A percentile compares a stretch with the other conserved stretches of the same genome.
phyloP scores from a whole-genome alignment of 2,888 invertebrate species.

The Chouioia cunea region DNA sequence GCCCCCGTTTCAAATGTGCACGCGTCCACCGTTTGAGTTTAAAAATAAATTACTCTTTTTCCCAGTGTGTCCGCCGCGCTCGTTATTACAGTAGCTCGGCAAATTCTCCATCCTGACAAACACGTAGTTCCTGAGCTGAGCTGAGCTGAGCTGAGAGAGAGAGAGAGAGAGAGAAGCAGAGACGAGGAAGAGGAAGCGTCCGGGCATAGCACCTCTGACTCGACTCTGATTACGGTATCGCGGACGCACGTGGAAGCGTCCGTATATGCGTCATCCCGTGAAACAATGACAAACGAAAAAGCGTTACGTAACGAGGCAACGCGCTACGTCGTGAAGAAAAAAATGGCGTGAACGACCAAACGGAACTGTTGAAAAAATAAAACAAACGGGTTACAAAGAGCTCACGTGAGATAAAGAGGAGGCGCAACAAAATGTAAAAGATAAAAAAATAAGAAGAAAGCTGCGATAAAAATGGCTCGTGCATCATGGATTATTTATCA shows the following conservation, averaged over 20 bases:
- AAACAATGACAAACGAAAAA: conserved; percentile 43
- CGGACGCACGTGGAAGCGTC: conserved; percentile 44
- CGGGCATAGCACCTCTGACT: neutral
- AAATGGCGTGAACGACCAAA: conserved; percentile 3
- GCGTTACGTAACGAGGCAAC: conserved; percentile 47
- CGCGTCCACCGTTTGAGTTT: conserved; percentile 1
- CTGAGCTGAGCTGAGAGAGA: neutral
- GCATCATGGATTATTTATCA: conserved; percentile 59
- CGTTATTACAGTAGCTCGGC: neutral
- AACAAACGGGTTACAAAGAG: neutral
- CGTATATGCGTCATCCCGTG: neutral
- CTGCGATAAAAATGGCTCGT: conserved; percentile 16
- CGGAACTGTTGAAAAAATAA: conserved; percentile 2
- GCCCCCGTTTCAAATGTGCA: neutral
- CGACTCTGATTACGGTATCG: conserved; percentile 28
- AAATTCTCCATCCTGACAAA: conserved; percentile 2
- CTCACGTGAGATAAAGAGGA: neutral
- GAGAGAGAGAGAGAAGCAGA: conserved; percentile 5
- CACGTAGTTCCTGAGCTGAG: conserved; percentile 1
- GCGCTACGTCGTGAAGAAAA: conserved; percentile 43
- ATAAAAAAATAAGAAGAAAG: conserved; percentile 47
- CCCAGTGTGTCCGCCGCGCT: neutral
- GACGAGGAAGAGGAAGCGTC: too few species aligned
- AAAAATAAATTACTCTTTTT: conserved; percentile 18
- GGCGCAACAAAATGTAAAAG: conserved; percentile 43